These are phyloP conservation scores for Coelogynopora nodosa DNA, from an alignment of 2,888 invertebrate genomes.

Conservation along the genomic window DNA sequence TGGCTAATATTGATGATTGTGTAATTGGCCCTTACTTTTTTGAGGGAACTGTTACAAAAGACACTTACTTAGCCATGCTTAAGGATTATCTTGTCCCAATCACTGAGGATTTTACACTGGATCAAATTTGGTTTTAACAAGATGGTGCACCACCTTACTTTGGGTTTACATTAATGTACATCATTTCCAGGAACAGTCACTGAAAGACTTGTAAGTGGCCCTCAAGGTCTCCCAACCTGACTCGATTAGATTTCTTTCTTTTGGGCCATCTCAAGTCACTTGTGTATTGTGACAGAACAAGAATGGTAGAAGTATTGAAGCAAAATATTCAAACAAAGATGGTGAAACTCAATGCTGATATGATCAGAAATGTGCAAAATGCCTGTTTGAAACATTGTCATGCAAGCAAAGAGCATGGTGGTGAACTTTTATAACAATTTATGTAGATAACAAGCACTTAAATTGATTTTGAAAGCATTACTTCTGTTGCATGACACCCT, in stretches of 20 bases:
- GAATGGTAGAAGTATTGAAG: conserved; percentile 12
- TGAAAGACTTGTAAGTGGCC: not conserved
- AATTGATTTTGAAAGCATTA: not conserved
- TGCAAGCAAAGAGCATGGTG: not conserved
- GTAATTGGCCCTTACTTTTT: not conserved
- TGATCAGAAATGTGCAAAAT: conserved; percentile 9
- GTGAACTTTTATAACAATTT: not conserved
- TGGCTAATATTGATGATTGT: not conserved
- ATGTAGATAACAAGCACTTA: not conserved
- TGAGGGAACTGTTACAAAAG: not conserved
- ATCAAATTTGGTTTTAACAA: no score
- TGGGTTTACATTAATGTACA: conserved; percentile 11
- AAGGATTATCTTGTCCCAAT: not conserved
- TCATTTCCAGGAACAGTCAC: not conserved
- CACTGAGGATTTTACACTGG: not conserved
- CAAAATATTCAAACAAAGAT: not conserved
- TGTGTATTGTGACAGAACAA: not conserved
- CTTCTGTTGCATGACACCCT: no score
- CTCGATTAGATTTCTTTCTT: conserved; percentile 6
- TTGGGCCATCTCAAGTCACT: conserved; percentile 1
- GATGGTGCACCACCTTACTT: conserved; percentile 13
- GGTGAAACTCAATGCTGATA: not conserved
- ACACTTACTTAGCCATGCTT: not conserved
- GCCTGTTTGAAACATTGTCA: not conserved
- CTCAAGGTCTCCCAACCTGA: not conserved